Percentiles rank a stretch among this genome's conserved stretches.
Conservation (phyloP, 2,888 invertebrate genomes). For the Panopea generosa region DNA sequence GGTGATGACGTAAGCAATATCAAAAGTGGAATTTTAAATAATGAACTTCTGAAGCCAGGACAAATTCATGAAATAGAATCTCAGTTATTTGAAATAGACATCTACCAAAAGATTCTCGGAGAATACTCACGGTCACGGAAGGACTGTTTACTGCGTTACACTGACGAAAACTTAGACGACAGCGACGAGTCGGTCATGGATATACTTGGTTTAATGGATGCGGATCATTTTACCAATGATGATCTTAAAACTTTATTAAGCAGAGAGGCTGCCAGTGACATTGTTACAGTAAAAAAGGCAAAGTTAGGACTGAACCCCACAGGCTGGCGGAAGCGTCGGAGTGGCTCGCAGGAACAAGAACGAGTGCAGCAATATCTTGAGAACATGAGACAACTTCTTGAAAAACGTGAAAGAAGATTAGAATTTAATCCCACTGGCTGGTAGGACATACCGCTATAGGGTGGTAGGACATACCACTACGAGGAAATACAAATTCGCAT, state of each 20-base stretch:
- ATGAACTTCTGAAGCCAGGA: too few species aligned
- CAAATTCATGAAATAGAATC: too few species aligned
- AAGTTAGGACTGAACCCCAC: conserved; percentile 42
- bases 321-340: conserved; percentile 49
- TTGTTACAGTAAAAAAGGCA: background rate
- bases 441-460: conserved; percentile 23
- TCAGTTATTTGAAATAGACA: too few species aligned
- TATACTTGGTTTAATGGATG: too few species aligned
- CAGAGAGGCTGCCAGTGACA: background rate
- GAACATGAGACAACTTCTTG: conserved; percentile 44
- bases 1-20: background rate
- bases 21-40: background rate
- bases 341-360: conserved; percentile 10
- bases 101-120: too few species aligned
- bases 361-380: conserved; percentile 20
- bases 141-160: conserved; percentile 5
- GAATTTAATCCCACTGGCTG: conserved; percentile 55
- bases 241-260: conserved; percentile 6
- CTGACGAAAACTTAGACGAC: background rate
- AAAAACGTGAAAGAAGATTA: conserved; percentile 40
- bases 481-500: too few species aligned
- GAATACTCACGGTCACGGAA: background rate
- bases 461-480: too few species aligned
- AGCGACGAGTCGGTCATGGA: too few species aligned
- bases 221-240: conserved; percentile 5